Evolutionary conservation across 1,140 invertebrate species (phyloP).

Genomic region (Leptoteleia sp.): DNA sequence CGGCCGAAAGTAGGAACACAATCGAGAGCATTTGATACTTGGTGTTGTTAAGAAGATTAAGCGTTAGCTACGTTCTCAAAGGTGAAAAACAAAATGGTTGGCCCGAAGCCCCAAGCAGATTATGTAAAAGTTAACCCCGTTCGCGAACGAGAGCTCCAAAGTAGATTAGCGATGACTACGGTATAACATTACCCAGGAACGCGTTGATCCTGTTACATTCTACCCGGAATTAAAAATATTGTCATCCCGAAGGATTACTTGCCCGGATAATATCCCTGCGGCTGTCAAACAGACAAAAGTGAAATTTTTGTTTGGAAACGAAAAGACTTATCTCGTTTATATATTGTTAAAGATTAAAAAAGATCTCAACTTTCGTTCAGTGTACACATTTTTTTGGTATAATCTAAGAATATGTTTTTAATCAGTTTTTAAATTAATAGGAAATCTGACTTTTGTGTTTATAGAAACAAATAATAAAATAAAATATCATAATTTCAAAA

Average conservation of each 20-base stretch:
- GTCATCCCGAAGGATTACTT: conserved; percentile 75
- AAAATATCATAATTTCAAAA: too few species aligned
- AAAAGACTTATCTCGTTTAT: not conserved
- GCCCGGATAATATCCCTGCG: conserved; percentile 71
- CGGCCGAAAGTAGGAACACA: conserved; percentile 23
- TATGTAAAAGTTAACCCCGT: conserved; percentile 75
- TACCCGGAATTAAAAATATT: conserved; percentile 79
- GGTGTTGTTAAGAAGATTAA: conserved; percentile 76
- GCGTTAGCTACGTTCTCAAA: conserved; percentile 65
- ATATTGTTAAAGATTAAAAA: conserved; percentile 18
- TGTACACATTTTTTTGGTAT: too few species aligned
- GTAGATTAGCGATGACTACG: conserved; percentile 74
- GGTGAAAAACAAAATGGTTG: conserved; percentile 73
- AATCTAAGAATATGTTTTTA: too few species aligned
- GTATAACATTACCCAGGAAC: conserved; percentile 77
- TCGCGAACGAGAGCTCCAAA: conserved; percentile 68
- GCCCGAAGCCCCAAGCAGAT: conserved; percentile 76
- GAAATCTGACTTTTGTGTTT: too few species aligned
- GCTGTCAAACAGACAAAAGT: conserved; percentile 75
- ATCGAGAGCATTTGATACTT: conserved; percentile 65
- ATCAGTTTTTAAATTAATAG: too few species aligned
- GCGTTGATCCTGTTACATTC: conserved; percentile 78
- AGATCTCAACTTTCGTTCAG: too few species aligned
- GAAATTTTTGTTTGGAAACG: conserved; percentile 61
- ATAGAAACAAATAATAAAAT: too few species aligned